These are phyloP conservation scores for Sebastiscus tertius DNA, from an alignment of 2,797 vertebrate species.

Conservation along the genomic window DNA sequence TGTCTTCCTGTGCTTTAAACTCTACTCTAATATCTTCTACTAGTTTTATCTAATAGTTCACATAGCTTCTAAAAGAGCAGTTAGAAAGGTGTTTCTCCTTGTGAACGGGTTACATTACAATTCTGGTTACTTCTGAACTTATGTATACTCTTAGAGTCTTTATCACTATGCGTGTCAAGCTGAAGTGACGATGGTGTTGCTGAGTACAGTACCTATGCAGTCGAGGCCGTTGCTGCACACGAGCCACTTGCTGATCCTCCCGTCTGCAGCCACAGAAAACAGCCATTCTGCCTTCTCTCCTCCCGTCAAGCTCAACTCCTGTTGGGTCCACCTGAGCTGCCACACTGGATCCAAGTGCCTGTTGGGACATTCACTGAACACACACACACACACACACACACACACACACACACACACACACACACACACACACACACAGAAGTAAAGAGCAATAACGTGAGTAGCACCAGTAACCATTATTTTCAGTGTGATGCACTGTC, in stretches of 20 bases:
- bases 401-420: not conserved
- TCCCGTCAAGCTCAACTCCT: slow-evolving; percentile 73
- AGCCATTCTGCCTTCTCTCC: slow-evolving; percentile 85
- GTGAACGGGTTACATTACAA: not conserved
- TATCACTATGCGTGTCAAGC: no score
- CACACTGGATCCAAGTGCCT: slow-evolving; percentile 88
- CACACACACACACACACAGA: not conserved
- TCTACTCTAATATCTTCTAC: no score
- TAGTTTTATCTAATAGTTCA: no score
- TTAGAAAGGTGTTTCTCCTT: not conserved
- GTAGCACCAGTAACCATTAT: not conserved
- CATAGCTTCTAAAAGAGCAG: no score
- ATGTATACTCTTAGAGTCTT: not conserved
- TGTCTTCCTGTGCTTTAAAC: no score
- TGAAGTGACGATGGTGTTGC: not conserved
- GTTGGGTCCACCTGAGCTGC: slow-evolving; percentile 90
- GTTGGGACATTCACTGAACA: slow-evolving; percentile 80
- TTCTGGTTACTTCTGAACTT: not conserved
- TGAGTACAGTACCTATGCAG: slow-evolving; percentile 83
- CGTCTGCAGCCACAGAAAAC: slow-evolving; percentile 89
- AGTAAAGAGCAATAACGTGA: not conserved
- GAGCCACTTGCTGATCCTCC: slow-evolving; percentile 88
- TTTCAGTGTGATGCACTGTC: not conserved
- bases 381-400: not conserved
- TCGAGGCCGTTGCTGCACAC: slow-evolving; percentile 86